Base-by-base conservation (phyloP, 2,888 invertebrate genomes). In the Latrodectus elegans region DNA sequence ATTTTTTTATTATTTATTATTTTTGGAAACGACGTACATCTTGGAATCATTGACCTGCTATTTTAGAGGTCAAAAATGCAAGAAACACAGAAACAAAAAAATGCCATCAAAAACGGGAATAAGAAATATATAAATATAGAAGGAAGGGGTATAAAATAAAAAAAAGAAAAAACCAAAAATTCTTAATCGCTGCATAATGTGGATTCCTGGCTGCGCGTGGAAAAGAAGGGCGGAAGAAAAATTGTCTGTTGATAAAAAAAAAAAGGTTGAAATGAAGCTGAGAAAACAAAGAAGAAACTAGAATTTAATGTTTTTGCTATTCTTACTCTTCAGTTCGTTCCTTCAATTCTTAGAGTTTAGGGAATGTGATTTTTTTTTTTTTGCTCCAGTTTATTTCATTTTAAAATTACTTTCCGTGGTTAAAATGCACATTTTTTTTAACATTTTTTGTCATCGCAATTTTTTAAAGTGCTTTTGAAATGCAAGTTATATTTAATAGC, bases 101-200 rank as follows among this genome's bases (percentile, higher is more conserved):
- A 26, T 65, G 65, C 51, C 52, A 72, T 72, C 49, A 55, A 67
- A 51, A 11, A 67, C 17, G 11, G 67, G 17, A 67, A 17, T 67
- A 76, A 64, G 55, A 68, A 70, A 82, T 68, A 52, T 65, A 81
- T 68, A 75, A 68, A 75, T 81, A 74, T 26, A 64, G 38, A 75
- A 49, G 55, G 51, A 65, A 22, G 17, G 52, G 64, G n/a, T 3
- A 51, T 60, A 64, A 68, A 17, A 70, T 38, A 71, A 80, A 17
- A 9, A 79, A 17, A 65, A 70, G 72, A 72, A 64, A 84, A 84
- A 74, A 79, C 60, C 17, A 14, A 22, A 84, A 79, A 86, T 68
- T 86, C 80, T 86, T 81, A 86, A 86, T 80, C 85, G 85, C 75
- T 85, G 79, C 79, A 85, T 85, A 85, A 85, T 85, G 80, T 70